Evolutionary conservation across 2,797 vertebrate species (phyloP).

Genomic region (Heterohyrax brucei): DNA sequence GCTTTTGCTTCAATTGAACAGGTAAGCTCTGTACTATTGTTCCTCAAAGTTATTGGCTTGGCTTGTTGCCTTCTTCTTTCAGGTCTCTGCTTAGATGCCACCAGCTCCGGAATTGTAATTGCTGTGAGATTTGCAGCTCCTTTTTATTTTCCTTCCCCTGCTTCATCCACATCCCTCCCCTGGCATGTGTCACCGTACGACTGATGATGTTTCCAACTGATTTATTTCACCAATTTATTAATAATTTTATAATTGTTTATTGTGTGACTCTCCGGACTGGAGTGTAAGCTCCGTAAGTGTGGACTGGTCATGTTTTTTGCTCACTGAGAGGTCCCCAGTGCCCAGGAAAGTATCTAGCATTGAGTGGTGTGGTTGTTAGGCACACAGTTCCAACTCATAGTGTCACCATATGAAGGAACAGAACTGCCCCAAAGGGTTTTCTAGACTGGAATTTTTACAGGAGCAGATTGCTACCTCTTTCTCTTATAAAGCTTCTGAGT

Average conservation of each 20-base stretch:
- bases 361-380: not conserved
- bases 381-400: not conserved
- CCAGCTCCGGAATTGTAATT: not conserved
- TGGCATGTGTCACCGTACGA: not conserved
- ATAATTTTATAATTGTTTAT: not conserved
- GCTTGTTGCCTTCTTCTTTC: not conserved
- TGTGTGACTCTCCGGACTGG: not conserved
- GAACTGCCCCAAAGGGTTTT: not conserved
- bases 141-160: not conserved
- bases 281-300: no score
- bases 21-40: not conserved
- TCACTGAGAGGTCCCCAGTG: not conserved
- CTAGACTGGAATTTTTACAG: not conserved
- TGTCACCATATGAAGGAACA: not conserved
- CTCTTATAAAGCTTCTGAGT: not conserved
- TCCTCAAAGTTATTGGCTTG: not conserved
- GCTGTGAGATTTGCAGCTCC: no score
- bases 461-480: not conserved
- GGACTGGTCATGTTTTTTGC: not conserved
- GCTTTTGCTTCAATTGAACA: slow-evolving; percentile 9
- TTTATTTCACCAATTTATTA: not conserved
- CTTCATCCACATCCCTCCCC: accelerated
- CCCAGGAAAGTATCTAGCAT: not conserved
- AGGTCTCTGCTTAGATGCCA: not conserved
- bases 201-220: not conserved